Conservation (phyloP, 2,888 invertebrate species). For the Hipparchia sbordonii region DNA sequence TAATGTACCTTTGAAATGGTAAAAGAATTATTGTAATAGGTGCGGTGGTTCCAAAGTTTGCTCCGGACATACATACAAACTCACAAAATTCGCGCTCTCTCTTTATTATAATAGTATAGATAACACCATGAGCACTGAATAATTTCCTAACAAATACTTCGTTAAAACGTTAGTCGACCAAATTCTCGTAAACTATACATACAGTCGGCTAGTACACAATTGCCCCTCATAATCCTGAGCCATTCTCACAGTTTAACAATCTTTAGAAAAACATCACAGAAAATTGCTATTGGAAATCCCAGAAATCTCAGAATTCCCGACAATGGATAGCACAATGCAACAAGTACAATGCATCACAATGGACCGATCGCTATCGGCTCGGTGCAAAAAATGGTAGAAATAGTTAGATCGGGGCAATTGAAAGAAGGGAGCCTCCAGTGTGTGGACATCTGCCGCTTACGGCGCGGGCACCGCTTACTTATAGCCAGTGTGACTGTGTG, state of each 20-base stretch:
- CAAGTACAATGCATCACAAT: constrained; percentile 67
- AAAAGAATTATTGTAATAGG: no score
- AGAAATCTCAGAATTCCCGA: constrained; percentile 69
- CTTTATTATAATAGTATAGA: no score
- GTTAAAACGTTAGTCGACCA: constrained; percentile 5
- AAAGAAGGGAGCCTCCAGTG: constrained; percentile 63
- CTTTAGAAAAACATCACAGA: constrained; percentile 49
- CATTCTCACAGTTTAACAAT: constrained; percentile 63
- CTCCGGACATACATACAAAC: no score
- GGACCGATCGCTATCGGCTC: constrained; percentile 72
- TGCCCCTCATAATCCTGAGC: constrained; percentile 53
- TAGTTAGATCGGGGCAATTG: constrained; percentile 67
- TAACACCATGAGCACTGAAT: not conserved
- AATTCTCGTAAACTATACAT: constrained; percentile 24
- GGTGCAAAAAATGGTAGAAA: constrained; percentile 56
- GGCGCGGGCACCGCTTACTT: constrained; percentile 47
- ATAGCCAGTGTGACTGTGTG: not conserved
- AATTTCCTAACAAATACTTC: constrained; percentile 21
- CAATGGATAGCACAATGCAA: constrained; percentile 51
- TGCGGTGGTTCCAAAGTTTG: no score
- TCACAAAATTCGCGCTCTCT: no score
- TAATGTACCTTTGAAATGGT: no score
- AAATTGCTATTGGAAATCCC: constrained; percentile 60
- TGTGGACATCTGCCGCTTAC: constrained; percentile 69
- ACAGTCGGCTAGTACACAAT: constrained; percentile 42